These are phyloP conservation scores for Delphinus delphis DNA, from an alignment of 2,113 vertebrate species.

Conservation along the genomic window DNA sequence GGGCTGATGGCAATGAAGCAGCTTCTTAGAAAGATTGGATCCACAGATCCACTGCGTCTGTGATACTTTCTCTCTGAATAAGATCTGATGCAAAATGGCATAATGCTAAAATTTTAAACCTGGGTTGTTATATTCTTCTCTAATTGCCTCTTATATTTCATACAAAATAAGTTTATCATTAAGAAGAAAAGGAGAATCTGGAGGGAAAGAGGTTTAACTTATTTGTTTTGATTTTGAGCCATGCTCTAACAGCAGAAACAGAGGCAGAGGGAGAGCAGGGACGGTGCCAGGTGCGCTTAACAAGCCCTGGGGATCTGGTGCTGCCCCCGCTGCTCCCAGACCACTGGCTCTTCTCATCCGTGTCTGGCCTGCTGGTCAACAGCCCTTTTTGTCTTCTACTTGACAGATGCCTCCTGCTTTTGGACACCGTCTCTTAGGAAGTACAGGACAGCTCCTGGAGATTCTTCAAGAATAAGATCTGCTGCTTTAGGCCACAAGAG, in stretches of 20 bases:
- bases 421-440: background rate
- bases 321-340: background rate
- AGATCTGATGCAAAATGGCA: background rate
- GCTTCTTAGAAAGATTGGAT: background rate
- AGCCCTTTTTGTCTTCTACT: background rate
- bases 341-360: background rate
- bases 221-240: background rate
- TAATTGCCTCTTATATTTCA: background rate
- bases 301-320: accelerated
- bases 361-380: background rate
- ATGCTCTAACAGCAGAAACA: background rate
- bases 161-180: background rate
- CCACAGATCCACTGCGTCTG: background rate
- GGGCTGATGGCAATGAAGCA: background rate
- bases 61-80: background rate
- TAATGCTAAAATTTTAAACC: background rate
- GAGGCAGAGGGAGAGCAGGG: background rate
- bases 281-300: accelerated
- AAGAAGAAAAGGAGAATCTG: background rate
- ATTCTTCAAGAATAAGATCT: background rate
- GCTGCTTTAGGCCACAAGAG: background rate
- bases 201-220: background rate
- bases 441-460: background rate
- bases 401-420: background rate
- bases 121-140: background rate